Evolutionary conservation across 1,140 invertebrate genomes (phyloP), one percentile per base, ranked within the genome.

Genomic region (Diachasmimorpha longicaudata): DNA sequence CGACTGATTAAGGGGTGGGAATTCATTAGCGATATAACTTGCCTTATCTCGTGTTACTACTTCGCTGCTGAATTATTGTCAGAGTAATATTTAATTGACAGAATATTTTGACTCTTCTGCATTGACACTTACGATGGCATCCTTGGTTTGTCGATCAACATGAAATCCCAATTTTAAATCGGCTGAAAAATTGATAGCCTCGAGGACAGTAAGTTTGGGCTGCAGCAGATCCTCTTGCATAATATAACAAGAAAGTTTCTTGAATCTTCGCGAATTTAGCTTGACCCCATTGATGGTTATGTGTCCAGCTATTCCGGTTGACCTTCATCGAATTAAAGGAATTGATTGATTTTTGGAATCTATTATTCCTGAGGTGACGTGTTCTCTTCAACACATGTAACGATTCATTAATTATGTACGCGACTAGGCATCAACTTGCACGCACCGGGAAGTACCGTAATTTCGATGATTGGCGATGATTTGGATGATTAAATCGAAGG

Each of bases 201-300:
- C 97, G 21, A 91, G 89, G 0, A 98, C 95, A 0, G 95, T 96
- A 48, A 98, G 92, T 79, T 94, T 92, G 0, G 94, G 95, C 81
- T 97, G 94, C 4, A 97, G 88, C 16, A 97, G 90, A 87, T 98
- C 96, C 72, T 98, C 93, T 84, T 99, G 97, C 96, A 98, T 97
- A 79, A 98, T 98, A 87, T 98, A 98, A 55, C 96, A 92, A 0
- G 96, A 97, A 82, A 96, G 91, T 89, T 96, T 96, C 39, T 94
- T 91, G 88, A 98, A 98, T 48, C 92, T 89, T 13, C 92, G 89
- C 55, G 96, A 86, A 81, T 97, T 91, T 52, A 96, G 89, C 0
- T 93, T 91, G 72, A 91, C 87, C 0, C 94, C 94, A 84, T 98
- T 97, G 3, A 97, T 90, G 39, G 89, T 88, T 23, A 96, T 92